Evolutionary conservation across 2,113 vertebrate species (phyloP).

Genomic region (Cygnus buccinator): DNA sequence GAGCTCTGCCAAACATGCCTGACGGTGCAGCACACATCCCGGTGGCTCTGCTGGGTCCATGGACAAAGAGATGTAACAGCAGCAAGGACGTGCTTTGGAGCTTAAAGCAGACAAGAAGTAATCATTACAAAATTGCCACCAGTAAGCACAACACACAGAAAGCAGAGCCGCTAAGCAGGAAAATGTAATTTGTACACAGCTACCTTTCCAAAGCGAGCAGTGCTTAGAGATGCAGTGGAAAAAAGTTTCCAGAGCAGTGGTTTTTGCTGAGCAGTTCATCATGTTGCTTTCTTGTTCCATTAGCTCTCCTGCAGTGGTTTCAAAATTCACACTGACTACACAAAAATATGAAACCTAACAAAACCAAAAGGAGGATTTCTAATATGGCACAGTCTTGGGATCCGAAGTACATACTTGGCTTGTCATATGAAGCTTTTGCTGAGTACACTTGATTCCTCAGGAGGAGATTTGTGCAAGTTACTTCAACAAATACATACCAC

Average conservation of each 20-base stretch:
- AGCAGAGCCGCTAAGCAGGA: neutral
- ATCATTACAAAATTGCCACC: neutral
- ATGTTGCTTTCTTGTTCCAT: neutral
- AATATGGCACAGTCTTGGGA: neutral
- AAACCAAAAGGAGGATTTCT: neutral
- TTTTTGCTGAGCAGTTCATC: constrained; percentile 6
- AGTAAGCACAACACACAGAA: neutral
- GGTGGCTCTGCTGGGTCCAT: neutral
- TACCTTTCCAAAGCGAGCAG: neutral
- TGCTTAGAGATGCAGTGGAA: constrained; percentile 13
- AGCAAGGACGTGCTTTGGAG: neutral
- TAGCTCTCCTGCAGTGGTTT: neutral
- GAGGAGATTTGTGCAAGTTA: neutral
- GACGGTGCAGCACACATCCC: neutral
- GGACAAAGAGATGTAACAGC: neutral
- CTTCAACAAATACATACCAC: neutral
- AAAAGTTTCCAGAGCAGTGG: neutral
- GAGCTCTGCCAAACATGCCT: neutral
- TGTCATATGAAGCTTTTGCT: neutral
- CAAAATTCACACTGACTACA: constrained; percentile 13
- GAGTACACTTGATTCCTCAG: neutral
- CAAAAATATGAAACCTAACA: neutral
- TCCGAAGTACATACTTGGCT: neutral
- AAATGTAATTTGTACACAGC: neutral
- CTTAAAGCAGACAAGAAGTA: neutral